Evolutionary conservation across 2,888 invertebrate species (phyloP), one percentile per base, ranked within the genome.

Genomic region (Cephus sareptanus): DNA sequence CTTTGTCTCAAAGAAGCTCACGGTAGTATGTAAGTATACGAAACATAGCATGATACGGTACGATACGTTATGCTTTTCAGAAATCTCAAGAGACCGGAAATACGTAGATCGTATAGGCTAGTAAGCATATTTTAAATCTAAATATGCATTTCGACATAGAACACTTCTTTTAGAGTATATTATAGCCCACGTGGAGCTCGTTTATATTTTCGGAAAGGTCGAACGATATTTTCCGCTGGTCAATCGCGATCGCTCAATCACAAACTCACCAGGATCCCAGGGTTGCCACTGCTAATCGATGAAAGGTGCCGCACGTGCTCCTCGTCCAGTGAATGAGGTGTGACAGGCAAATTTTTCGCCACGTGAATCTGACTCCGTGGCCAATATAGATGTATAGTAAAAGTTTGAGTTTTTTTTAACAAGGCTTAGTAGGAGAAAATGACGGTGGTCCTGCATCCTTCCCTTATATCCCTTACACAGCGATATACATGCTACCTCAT

Each of bases 1-100:
- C 85, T 93, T 93, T 34, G 95, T 94, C 77, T 92, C 93, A 56
- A 94, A 94, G 86, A 93, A 94, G 85, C 94, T 96, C 90, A 94
- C 95, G 87, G 95, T 97, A 87, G 94, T 96, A 81, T 95, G 96
- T 97, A 93, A 95, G 95, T 89, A 86, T 73, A n/a, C 30, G 30
- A 74, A 34, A 33, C 4, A 33, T 23, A 34, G 2, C 12, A 33
- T 70, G 12, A 13, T 13, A 12, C 11, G 1, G 1, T 70, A 70
- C 30, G 70, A 12, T 70, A 4, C 70, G 30, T 12, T 70, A 70
- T n/a, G 23, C 30, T 31, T 30, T n/a, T 70, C 9, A 4, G 56
- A 56, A 23, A 23, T 23, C 56, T 56, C 56, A 56, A 56, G 56
- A 9, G 56, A 15, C 23, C 56, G 15, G 23, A 56, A 2, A 56